Evolutionary conservation across 2,113 vertebrate species (phyloP), one percentile per base, ranked within the genome.

Genomic region (Indicator maculatus): DNA sequence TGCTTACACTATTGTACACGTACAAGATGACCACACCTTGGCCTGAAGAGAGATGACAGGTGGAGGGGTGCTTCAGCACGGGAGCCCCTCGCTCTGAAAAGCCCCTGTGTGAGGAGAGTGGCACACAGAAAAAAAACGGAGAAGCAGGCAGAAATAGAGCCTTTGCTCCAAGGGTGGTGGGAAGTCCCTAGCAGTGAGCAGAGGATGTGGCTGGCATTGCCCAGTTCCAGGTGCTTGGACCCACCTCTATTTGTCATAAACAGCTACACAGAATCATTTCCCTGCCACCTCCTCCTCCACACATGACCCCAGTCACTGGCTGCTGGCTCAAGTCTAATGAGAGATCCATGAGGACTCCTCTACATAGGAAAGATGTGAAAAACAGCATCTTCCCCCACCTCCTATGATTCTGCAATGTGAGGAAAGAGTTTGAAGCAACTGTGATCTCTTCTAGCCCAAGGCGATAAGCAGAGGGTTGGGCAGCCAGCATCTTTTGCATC

Each of bases 231-330:
- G 13, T 58, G 73, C 36, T 53, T n/a, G 15, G 71, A 61, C 31
- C 27, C 2, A 1, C 18, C 8, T 26, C 27, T 1, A 2, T 38
- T n/a, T 1, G 0, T 36, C 60, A 17, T 16, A 12, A 53, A 23
- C 27, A 38, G 18, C 13, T 14, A 8, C 1, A 0, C 71, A 82
- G 28, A 53, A 64, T 70, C 0, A 1, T 21, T 44, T 16, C 44
- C 36, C 58, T 53, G 41, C 6, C 58, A 12, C 36, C 53, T 78
- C 13, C 64, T 70, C 31, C 44, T 65, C 23, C 3, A 1, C 64
- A 45, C 11, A 26, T 8, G 19, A 39, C 18, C 33, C 27, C 15
- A 11, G 39, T 5, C 1, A 0, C 12, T 4, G 31, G 28, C 66
- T 66, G 27, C 58, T 80, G 47, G 23, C 7, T 72, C 26, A 12